Conservation (phyloP, 2,113 vertebrate species). For the Empidonax traillii region DNA sequence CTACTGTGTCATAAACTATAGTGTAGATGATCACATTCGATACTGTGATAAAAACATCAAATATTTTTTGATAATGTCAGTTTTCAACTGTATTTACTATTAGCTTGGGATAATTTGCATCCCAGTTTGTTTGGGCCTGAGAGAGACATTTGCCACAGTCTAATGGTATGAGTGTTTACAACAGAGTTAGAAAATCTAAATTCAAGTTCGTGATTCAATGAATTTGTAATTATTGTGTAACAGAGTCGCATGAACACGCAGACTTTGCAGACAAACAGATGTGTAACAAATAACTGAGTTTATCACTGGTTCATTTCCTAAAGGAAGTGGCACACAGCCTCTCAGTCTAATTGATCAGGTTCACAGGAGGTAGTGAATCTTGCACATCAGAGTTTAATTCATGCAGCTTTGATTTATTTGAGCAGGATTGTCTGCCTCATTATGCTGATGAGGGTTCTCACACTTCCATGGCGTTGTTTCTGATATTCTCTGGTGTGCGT, state of each 20-base stretch:
- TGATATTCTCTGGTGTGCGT: not conserved
- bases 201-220: not conserved
- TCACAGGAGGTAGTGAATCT: not conserved
- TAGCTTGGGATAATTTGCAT: not conserved
- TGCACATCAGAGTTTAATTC: not conserved
- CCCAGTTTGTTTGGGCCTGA: not conserved
- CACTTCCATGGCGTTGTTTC: not conserved
- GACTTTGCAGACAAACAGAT: not conserved
- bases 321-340: not conserved
- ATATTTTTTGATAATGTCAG: not conserved
- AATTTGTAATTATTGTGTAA: not conserved
- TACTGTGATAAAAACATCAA: not conserved
- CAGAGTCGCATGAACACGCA: not conserved
- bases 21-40: not conserved
- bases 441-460: not conserved
- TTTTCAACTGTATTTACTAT: not conserved
- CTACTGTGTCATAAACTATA: not conserved
- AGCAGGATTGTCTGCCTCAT: not conserved
- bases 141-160: not conserved
- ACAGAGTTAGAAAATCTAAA: not conserved
- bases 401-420: not conserved
- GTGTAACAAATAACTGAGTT: not conserved
- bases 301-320: not conserved
- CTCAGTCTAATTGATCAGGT: not conserved
- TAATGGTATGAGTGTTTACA: not conserved